Evolutionary conservation across 2,113 vertebrate genomes (phyloP), one percentile per base, ranked within the genome.

Genomic region (Planiliza haematocheilus): DNA sequence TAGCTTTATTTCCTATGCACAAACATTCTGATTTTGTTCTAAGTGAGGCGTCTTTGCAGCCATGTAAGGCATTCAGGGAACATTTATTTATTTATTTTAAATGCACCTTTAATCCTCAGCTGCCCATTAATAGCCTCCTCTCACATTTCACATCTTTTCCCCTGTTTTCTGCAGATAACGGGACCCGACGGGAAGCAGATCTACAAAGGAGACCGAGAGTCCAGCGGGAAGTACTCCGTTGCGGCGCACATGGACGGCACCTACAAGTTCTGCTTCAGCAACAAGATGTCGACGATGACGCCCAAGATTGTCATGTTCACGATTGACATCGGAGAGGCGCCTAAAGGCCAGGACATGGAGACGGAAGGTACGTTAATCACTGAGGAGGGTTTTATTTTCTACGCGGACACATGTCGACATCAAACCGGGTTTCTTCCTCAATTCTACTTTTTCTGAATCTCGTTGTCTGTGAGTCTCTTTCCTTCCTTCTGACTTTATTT

Each of bases 301-400:
- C 98, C 98, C 49, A 99, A 99, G 91, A 99, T 99, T 41, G 97
- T 99, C 79, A 99, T 99, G 97, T 99, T 99, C 94, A 98, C 98
- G 74, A 98, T 99, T 4, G 98, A 99, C 16, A 98, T 98, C 0
- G 98, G 98, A 81, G 98, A 99, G 86, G 97, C 97, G 38, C 98
- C 98, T 0, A 98, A 97, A 89, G 96, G 96, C 52, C 96, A 98
- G 12, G 96, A 97, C 87, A 99, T 98, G 97, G 97, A 99, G 87
- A 98, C 97, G 36, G 98, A 99, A 96, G 97, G 86, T 89, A 86
- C 10, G 12, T 1, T n/a, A n/a, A n/a, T n/a, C n/a, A n/a, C n/a
- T n/a, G n/a, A n/a, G n/a, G n/a, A n/a, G n/a, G n/a, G n/a, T n/a
- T n/a, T n/a, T n/a, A n/a, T n/a, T 36, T 18, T 30, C 8, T 10